Base-by-base conservation (phyloP, 2,888 invertebrate species). In the Smittia aterrima region DNA sequence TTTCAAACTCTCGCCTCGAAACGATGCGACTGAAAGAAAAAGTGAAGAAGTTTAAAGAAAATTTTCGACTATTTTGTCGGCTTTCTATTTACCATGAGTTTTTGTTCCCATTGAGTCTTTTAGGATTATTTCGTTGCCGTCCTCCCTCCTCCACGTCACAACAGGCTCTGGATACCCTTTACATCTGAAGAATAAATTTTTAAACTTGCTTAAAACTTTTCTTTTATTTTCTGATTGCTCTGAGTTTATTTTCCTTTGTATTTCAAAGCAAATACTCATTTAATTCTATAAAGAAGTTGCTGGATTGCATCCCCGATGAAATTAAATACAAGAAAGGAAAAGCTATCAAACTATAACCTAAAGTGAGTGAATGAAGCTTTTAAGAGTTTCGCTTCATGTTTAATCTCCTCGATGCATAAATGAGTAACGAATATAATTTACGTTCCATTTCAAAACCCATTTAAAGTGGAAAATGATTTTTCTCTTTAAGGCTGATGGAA, bases 61-160 rank as follows among this genome's bases (percentile, higher is more conserved):
- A 40, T 38, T 27, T 24, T 24, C 22, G 27, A 18, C 18, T 20
- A 9, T 38, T 47, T 47, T 47, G 47, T 47, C 47, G 20, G 16
- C n/a, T 27, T 20, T n/a, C 3, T 27, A 74, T 78, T 77, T 81
- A 89, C 90, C 87, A 83, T 87, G 85, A 71, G 83, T 87, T 82
- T 90, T 90, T 2, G 85, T 84, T 71, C 90, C 90, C 75, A 85
- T 84, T 58, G 86, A 84, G 79, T 92, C 90, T 80, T 90, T 90
- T 74, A 94, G 85, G 71, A 92, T 87, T 78, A 95, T 92, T 79
- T 92, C 91, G 75, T 86, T 86, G 47, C 91, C 90, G 80, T 95
- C 93, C 84, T 95, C 95, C 72, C 93, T 85, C 54, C 92, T 87
- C 95, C 95, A 95, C 78, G 88, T 88, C 67, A 95, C 88, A 77